These are phyloP conservation scores for Echiichthys vipera DNA, from an alignment of 2,797 vertebrate genomes.

Conservation along the genomic window DNA sequence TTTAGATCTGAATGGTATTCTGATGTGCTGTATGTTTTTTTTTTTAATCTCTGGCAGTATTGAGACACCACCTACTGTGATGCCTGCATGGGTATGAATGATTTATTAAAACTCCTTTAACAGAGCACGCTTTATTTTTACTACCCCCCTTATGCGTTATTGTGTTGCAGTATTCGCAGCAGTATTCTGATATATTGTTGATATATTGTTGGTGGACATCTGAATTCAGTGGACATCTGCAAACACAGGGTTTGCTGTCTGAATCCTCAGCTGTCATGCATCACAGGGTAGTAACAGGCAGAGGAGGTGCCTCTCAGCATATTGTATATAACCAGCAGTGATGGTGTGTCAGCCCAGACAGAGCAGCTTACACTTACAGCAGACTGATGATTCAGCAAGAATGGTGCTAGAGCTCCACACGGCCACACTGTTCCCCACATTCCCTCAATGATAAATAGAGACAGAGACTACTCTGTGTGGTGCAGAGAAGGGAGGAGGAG, in stretches of 20 bases:
- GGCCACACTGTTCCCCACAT: conserved; percentile 42
- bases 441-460: conserved; percentile 59
- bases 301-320: conserved; percentile 52
- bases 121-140: conserved; percentile 12
- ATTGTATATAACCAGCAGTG: conserved; percentile 39
- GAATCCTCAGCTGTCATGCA: conserved; percentile 16
- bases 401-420: conserved; percentile 31
- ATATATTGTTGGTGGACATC: conserved; percentile 2
- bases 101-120: conserved; percentile 49
- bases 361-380: conserved; percentile 48
- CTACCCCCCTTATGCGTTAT: not conserved
- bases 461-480: conserved; percentile 31
- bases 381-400: conserved; percentile 81
- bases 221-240: conserved; percentile 22
- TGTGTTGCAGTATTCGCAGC: not conserved
- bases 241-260: conserved; percentile 8
- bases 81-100: conserved; percentile 58
- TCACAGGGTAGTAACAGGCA: conserved; percentile 20
- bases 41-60: conserved; percentile 20
- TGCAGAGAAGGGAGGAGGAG: conserved; percentile 40
- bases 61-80: conserved; percentile 54
- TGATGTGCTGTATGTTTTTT: conserved; percentile 22
- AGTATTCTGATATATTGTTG: conserved; percentile 1
- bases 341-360: conserved; percentile 70
- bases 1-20: conserved; percentile 16